A percentile compares a stretch with the other conserved stretches of the same genome.
phyloP scores from a whole-genome alignment of 2,797 vertebrate species.

The Decapterus maruadsi region DNA sequence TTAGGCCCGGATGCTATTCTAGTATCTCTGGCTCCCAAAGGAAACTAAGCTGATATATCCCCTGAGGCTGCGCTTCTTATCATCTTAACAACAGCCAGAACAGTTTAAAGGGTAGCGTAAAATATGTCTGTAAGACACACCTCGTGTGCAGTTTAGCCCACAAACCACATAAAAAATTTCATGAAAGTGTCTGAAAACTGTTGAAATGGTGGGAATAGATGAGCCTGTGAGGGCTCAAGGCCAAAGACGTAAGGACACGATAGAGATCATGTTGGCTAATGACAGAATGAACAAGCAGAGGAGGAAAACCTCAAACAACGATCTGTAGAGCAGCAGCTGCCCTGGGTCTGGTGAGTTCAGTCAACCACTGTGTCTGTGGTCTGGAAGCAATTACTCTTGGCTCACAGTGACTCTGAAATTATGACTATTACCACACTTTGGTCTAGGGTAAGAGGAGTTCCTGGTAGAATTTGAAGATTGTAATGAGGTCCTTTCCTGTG shows the following conservation, averaged over 20 bases:
- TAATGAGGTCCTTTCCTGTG: conserved; percentile 9
- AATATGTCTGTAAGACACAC: conserved; percentile 22
- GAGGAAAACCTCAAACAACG: conserved; percentile 38
- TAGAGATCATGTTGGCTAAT: conserved; percentile 51
- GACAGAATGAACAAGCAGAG: conserved; percentile 39
- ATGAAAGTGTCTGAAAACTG: conserved; percentile 7
- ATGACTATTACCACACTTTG: conserved; percentile 42
- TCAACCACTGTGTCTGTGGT: conserved; percentile 37
- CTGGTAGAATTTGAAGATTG: conserved; percentile 20
- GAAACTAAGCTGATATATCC: conserved; percentile 56
- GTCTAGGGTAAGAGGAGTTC: conserved; percentile 14
- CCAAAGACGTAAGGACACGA: conserved; percentile 38
- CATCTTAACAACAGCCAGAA: conserved; percentile 25
- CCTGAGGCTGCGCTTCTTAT: conserved; percentile 42
- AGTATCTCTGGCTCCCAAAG: conserved; percentile 58
- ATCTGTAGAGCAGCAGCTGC: conserved; percentile 46
- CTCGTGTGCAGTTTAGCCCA: not conserved
- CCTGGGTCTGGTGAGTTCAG: conserved; percentile 40
- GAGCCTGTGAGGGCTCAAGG: conserved; percentile 28
- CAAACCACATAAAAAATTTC: conserved; percentile 12
- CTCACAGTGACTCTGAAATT: conserved; percentile 49
- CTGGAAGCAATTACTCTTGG: conserved; percentile 67
- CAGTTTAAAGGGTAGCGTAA: conserved; percentile 27
- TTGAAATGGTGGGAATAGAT: conserved; percentile 30
- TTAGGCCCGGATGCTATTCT: conserved; percentile 63